Percentiles rank a stretch among this genome's conserved stretches.
Conservation (phyloP, 1,140 invertebrate genomes). For the Centruroides sculpturatus region DNA sequence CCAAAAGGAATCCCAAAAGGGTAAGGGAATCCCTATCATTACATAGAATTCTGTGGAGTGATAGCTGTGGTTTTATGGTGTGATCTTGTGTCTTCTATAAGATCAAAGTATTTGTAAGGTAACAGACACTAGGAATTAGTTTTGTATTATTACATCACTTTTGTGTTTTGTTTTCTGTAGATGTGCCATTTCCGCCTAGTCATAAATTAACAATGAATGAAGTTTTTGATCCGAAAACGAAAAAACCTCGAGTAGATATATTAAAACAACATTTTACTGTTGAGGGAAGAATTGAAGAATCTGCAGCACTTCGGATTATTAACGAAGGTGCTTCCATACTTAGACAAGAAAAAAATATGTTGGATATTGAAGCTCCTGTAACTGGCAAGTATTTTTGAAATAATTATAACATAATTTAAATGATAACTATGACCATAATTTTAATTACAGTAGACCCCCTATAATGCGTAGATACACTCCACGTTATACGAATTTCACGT, state of each 20-base stretch:
- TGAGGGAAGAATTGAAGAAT: conserved; percentile 96
- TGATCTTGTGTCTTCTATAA: no score
- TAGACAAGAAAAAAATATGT: conserved; percentile 97
- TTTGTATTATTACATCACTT: no score
- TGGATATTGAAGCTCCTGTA: conserved; percentile 98
- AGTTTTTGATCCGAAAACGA: conserved; percentile 87
- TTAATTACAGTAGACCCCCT: no score
- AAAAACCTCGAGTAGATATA: conserved; percentile 87
- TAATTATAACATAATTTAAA: not conserved
- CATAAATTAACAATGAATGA: conserved; percentile 90
- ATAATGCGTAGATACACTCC: no score
- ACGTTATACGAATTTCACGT: no score
- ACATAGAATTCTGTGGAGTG: no score
- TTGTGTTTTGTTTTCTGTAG: conserved; percentile 28
- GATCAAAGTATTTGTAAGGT: no score
- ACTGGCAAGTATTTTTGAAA: conserved; percentile 47
- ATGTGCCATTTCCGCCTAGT: conserved; percentile 92
- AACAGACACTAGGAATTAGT: no score
- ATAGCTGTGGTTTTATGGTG: no score
- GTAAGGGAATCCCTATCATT: no score
- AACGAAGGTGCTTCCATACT: conserved; percentile 92
- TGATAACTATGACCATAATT: no score
- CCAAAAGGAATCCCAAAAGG: no score
- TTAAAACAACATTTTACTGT: conserved; percentile 98
- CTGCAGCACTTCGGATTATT: conserved; percentile 84